These are phyloP conservation scores for Manis pentadactyla DNA, from an alignment of 2,797 vertebrate genomes.

Conservation along the genomic window DNA sequence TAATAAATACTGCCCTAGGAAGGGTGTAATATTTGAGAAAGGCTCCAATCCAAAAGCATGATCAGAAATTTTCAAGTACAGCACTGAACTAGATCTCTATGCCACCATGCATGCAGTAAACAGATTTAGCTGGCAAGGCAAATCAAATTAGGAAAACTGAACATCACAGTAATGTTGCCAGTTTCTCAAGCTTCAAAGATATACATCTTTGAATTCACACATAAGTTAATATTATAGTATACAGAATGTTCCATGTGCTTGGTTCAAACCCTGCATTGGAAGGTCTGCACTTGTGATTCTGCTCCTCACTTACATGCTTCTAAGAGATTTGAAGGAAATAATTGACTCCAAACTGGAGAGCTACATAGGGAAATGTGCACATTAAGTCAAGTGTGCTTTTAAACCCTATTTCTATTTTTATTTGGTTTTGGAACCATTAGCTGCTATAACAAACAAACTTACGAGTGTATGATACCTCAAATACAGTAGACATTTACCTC, in stretches of 20 bases:
- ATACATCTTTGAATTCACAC: background rate
- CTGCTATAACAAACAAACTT: background rate
- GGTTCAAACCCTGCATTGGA: background rate
- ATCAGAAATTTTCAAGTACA: slow-evolving; percentile 36
- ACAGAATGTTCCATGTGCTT: background rate
- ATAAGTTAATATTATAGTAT: background rate
- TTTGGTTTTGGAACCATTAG: background rate
- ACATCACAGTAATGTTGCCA: background rate
- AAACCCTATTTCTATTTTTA: background rate
- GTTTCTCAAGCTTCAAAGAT: background rate
- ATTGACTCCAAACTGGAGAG: background rate
- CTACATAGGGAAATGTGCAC: background rate
- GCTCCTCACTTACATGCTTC: background rate
- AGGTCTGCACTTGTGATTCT: background rate
- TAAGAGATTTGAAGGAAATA: background rate
- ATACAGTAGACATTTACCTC: background rate
- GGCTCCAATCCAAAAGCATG: background rate
- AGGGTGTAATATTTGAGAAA: background rate
- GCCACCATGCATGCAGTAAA: background rate
- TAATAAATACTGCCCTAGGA: background rate
- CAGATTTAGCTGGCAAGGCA: background rate
- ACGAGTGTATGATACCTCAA: background rate
- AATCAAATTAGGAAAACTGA: slow-evolving; percentile 1
- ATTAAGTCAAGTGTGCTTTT: background rate
- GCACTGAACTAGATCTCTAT: slow-evolving; percentile 8